phyloP scores from a whole-genome alignment of 2,888 invertebrate species.

The Cetonia aurata region DNA sequence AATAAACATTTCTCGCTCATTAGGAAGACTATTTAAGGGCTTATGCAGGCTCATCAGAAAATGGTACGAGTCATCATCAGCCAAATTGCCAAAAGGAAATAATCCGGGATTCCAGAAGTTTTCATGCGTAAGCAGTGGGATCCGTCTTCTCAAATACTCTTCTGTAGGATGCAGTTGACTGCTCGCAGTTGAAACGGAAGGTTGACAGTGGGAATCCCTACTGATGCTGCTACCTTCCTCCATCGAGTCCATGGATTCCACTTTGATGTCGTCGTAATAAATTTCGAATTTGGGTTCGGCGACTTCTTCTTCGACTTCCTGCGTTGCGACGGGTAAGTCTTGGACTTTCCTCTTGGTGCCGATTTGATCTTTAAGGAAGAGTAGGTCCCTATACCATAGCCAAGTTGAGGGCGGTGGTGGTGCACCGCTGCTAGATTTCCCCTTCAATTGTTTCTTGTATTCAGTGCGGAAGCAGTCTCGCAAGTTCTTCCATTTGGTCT shows the following conservation, averaged over 20 bases:
- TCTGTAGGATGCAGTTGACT: not conserved
- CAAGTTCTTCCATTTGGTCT: conserved; percentile 29
- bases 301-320: not conserved
- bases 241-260: not conserved
- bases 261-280: not conserved
- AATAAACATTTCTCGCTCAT: conserved; percentile 21
- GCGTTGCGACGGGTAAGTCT: not conserved
- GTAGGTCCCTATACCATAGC: conserved; percentile 12
- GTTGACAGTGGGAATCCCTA: not conserved
- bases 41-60: conserved; percentile 24
- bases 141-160: not conserved
- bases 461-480: conserved; percentile 20
- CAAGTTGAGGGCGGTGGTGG: not conserved
- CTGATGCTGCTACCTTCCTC: not conserved
- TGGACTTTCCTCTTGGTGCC: not conserved
- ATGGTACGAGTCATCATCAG: conserved; percentile 21
- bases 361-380: conserved; percentile 12
- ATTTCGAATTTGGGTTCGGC: not conserved
- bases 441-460: conserved; percentile 3
- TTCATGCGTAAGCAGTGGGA: not conserved
- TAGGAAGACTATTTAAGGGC: conserved; percentile 1
- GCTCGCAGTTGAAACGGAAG: not conserved
- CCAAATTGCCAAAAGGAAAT: not conserved
- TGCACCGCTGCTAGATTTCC: not conserved
- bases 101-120: not conserved